phyloP scores from a whole-genome alignment of 2,888 invertebrate species.

The Ephialtes manifestator region DNA sequence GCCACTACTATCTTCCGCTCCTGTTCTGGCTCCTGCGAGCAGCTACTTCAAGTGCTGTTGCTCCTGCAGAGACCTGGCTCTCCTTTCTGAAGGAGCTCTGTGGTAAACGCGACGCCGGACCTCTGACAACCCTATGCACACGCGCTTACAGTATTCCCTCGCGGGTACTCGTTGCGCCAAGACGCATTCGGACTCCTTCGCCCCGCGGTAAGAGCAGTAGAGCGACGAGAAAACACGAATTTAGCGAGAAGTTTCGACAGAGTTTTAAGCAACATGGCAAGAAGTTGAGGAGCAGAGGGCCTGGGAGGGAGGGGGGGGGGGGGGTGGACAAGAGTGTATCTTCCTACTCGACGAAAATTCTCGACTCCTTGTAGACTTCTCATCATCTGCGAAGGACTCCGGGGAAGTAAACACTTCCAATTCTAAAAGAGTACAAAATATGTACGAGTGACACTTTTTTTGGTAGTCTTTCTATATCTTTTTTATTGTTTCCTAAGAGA shows the following conservation, averaged over 20 bases:
- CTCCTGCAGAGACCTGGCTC: neutral
- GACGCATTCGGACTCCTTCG: conserved; percentile 13
- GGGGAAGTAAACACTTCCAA: conserved; percentile 26
- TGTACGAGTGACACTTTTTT: conserved; percentile 20
- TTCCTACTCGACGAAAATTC: conserved; percentile 42
- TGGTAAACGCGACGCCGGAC: conserved; percentile 19
- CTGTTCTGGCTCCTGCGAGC: conserved; percentile 50
- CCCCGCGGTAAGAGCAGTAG: conserved; percentile 39
- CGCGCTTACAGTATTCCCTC: conserved; percentile 34
- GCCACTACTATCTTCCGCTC: conserved; percentile 43
- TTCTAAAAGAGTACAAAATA: neutral
- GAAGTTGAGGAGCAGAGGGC: conserved; percentile 9
- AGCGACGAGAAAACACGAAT: conserved; percentile 25
- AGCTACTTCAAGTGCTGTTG: conserved; percentile 3
- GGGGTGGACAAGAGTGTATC: conserved; percentile 22
- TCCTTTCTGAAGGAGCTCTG: neutral
- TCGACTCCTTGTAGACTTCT: conserved; percentile 45
- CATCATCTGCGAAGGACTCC: conserved; percentile 20
- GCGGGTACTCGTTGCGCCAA: conserved; percentile 22
- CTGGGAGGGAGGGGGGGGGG: conserved; percentile 13
- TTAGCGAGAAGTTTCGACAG: conserved; percentile 29
- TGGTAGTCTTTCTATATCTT: neutral
- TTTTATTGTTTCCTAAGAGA: neutral
- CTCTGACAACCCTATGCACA: conserved; percentile 42
- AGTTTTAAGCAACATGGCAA: conserved; percentile 38